Base-by-base conservation (phyloP, 2,888 invertebrate genomes). In the Candidula unifasciata region DNA sequence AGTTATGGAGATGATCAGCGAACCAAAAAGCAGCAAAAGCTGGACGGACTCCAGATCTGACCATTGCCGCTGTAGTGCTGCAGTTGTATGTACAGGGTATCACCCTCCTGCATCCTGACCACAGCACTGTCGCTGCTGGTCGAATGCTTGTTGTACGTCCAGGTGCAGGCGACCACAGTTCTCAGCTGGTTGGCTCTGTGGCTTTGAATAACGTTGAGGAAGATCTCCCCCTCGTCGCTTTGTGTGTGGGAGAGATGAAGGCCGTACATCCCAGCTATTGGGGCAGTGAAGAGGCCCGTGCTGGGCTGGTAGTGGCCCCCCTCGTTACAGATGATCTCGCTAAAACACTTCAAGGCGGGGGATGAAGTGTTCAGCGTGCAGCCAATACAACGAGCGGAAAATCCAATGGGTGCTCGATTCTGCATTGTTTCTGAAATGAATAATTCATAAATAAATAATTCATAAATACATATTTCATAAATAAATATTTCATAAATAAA, bases 21-120 rank as follows among this genome's bases (percentile, higher is more conserved):
- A 54, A 74, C 18, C 54, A 74, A 54, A 18, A 54, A 74, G 30
- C 74, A 74, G 21, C 54, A 74, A 54, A 74, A 74, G 21, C 74
- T 74, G n/a, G 74, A 74, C 30, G 74, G 74, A 54, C 74, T 74
- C 74, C 74, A 74, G 13, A 74, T 74, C 3, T 52, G 54, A 5
- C 74, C 74, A 30, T 27, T 74, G 10, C 74, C 74, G 18, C 10
- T 18, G 21, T 30, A 54, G n/a, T 74, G 74, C 6, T 74, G 74
- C 2, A 74, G 21, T 54, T 74, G 52, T 2, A 74, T 30, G 18
- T 74, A 74, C 16, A 74, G 16, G 21, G 3, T 10, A n/a, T 74
- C 74, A 0, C 74, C 74, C 18, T 16, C 74, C 13, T 54, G 27
- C 74, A 74, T 74, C 54, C 8, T 27, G 6, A 74, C 27, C 54